A percentile compares a stretch with the other conserved stretches of the same genome.
phyloP scores from a whole-genome alignment of 2,113 vertebrate species.

The Rhadina sibilatrix region DNA sequence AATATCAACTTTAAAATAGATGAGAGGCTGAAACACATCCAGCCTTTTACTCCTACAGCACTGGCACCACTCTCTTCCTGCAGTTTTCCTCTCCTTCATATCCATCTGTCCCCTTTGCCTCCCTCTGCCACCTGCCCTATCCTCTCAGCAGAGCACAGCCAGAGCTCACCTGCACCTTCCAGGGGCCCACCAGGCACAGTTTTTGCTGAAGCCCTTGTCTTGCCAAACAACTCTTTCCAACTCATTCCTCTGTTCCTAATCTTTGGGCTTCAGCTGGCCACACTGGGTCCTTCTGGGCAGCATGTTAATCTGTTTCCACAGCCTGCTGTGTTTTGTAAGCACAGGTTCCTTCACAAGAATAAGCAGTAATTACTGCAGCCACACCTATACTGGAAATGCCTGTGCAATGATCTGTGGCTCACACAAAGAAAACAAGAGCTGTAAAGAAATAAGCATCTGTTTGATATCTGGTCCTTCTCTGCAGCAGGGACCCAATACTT shows the following conservation, averaged over 20 bases:
- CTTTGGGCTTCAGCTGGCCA: neutral
- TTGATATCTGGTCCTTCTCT: neutral
- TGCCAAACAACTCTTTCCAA: neutral
- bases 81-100: neutral
- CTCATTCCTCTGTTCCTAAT: neutral
- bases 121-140: neutral
- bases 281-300: neutral
- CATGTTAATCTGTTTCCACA: neutral
- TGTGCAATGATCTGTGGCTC: conserved; percentile 20
- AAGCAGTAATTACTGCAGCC: conserved; percentile 42
- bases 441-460: neutral
- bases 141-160: neutral
- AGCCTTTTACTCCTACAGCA: neutral
- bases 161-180: neutral
- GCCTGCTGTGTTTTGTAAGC: neutral
- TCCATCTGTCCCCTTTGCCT: neutral
- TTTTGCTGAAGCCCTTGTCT: neutral
- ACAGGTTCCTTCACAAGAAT: neutral
- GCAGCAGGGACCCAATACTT: neutral
- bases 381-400: conserved; percentile 59
- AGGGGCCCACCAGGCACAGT: neutral
- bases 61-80: neutral
- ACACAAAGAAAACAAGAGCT: neutral
- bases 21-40: neutral
- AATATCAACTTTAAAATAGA: conserved; percentile 19